These are phyloP conservation scores for Machimus rusticus DNA, from an alignment of 2,888 invertebrate genomes.

Conservation along the genomic window DNA sequence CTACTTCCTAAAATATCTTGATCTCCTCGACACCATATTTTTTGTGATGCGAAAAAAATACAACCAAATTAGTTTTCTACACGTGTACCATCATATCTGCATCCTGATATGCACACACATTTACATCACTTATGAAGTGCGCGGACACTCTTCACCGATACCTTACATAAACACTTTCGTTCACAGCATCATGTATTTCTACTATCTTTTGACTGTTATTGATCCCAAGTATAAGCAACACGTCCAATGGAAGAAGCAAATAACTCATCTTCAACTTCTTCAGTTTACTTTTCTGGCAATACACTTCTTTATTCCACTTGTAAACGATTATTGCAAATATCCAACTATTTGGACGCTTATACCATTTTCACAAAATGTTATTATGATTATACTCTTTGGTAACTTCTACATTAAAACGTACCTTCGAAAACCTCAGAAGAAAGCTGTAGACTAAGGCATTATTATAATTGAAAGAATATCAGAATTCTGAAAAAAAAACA, in stretches of 20 bases:
- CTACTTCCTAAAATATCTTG: conserved; percentile 69
- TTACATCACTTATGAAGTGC: conserved; percentile 67
- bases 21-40: conserved; percentile 74
- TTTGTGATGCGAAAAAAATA: conserved; percentile 75
- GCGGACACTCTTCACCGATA: conserved; percentile 72
- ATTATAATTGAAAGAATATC: neutral
- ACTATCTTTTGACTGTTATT: conserved; percentile 79
- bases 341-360: conserved; percentile 67
- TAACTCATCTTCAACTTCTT: conserved; percentile 84
- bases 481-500: neutral
- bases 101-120: conserved; percentile 73
- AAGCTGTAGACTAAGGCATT: neutral
- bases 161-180: conserved; percentile 77
- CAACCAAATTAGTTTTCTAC: conserved; percentile 73
- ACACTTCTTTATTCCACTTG: conserved; percentile 62
- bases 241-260: conserved; percentile 84
- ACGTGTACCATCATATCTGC: conserved; percentile 75
- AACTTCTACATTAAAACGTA: conserved; percentile 75
- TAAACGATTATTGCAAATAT: conserved; percentile 67
- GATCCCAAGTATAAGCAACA: conserved; percentile 74
- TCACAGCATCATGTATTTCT: conserved; percentile 82
- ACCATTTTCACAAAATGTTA: conserved; percentile 71
- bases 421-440: conserved; percentile 56
- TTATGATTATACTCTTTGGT: conserved; percentile 71
- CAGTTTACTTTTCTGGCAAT: conserved; percentile 68